Evolutionary conservation across 2,113 vertebrate genomes (phyloP).

Genomic region (Saimiri boliviensis): DNA sequence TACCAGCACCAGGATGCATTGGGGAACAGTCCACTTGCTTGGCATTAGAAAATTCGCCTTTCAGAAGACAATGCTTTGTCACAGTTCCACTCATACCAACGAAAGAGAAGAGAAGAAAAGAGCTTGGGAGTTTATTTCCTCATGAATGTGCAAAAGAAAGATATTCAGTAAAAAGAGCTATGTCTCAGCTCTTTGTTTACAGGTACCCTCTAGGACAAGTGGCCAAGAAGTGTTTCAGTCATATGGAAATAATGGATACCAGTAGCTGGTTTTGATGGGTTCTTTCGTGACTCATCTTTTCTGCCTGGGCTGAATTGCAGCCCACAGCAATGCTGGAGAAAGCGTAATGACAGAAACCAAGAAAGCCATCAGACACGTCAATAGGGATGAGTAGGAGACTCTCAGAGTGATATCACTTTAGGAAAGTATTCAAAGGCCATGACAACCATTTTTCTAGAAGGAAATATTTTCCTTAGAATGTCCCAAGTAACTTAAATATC

Average conservation of each 20-base stretch:
- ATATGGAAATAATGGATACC: too few species aligned
- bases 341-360: background rate
- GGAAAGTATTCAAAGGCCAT: background rate
- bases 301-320: background rate
- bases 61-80: background rate
- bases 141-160: background rate
- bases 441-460: background rate
- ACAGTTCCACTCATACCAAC: background rate
- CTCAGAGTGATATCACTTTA: background rate
- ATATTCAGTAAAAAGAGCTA: background rate
- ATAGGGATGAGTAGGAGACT: fast-evolving
- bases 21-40: background rate
- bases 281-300: background rate
- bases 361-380: background rate
- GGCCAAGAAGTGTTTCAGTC: background rate
- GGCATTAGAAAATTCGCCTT: slow-evolving; percentile 45
- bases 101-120: background rate
- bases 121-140: background rate
- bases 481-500: background rate
- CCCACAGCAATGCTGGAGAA: background rate
- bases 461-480: background rate
- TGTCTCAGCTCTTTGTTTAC: background rate
- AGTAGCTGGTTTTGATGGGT: background rate
- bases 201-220: background rate
- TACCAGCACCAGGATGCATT: background rate